Conservation (phyloP, 2,888 invertebrate species). For the Cheilosia vulpina region DNA sequence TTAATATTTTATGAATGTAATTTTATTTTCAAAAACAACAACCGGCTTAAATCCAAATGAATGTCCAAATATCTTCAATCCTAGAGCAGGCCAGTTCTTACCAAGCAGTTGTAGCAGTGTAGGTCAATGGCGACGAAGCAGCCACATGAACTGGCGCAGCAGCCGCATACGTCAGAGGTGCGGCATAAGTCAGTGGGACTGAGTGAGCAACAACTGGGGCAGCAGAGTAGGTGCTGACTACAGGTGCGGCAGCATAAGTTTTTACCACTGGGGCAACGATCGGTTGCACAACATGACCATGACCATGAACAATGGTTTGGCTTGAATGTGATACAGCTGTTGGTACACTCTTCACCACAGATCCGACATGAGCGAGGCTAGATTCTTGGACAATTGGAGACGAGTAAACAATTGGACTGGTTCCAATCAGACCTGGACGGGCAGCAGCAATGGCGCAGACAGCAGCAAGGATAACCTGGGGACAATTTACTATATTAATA, state of each 20-base stretch:
- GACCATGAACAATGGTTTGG: constrained; percentile 84
- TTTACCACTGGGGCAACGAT: constrained; percentile 78
- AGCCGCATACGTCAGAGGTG: constrained; percentile 28
- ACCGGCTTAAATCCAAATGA: not conserved
- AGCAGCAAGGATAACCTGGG: constrained; percentile 80
- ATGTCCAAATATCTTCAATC: not conserved
- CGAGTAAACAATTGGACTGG: constrained; percentile 77
- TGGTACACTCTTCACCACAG: constrained; percentile 82
- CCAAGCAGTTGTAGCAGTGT: constrained; percentile 72
- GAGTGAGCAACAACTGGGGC: constrained; percentile 55
- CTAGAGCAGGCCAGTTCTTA: not conserved
- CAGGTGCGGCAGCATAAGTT: constrained; percentile 76
- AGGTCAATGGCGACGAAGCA: constrained; percentile 79
- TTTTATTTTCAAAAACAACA: no score
- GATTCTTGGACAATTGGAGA: constrained; percentile 80
- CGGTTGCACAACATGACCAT: constrained; percentile 80
- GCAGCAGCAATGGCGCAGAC: constrained; percentile 81
- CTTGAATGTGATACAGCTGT: constrained; percentile 84
- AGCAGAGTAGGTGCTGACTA: constrained; percentile 72
- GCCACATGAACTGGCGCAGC: constrained; percentile 70
- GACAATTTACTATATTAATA: not conserved
- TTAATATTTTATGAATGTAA: no score
- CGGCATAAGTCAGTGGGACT: constrained; percentile 67
- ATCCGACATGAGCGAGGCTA: constrained; percentile 79
- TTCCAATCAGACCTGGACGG: constrained; percentile 77